phyloP scores from a whole-genome alignment of 2,113 vertebrate genomes.

The Semicossyphus pulcher region DNA sequence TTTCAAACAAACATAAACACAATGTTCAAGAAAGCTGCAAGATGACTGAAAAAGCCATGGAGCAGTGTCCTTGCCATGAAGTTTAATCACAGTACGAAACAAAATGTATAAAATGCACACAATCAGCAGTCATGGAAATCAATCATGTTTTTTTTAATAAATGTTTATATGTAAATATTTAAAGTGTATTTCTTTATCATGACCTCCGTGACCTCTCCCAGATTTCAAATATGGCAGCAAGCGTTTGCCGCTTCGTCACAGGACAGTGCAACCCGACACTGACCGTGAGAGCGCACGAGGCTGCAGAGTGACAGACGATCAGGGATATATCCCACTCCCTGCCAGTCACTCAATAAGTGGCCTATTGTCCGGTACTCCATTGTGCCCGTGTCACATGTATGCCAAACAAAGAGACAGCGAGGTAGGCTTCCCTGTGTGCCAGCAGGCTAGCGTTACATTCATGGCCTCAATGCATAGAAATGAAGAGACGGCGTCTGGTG shows the following conservation, averaged over 20 bases:
- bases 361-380: constrained; percentile 70
- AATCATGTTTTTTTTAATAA: too few species aligned
- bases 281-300: constrained; percentile 57
- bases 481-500: constrained; percentile 31
- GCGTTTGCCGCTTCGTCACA: constrained; percentile 36
- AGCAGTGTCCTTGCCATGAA: neutral
- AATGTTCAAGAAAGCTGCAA: constrained; percentile 8
- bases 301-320: constrained; percentile 68
- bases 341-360: constrained; percentile 77
- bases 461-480: constrained; percentile 62
- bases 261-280: constrained; percentile 67
- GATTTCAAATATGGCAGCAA: neutral
- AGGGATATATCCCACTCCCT: constrained; percentile 67
- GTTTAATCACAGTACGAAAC: neutral
- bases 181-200: neutral
- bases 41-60: neutral
- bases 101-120: neutral
- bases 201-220: constrained; percentile 51
- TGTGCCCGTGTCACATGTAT: constrained; percentile 74
- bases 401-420: constrained; percentile 67
- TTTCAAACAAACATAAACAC: constrained; percentile 39
- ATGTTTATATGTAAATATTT: too few species aligned
- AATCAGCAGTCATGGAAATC: too few species aligned
- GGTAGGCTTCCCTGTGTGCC: constrained; percentile 65
- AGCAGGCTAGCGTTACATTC: constrained; percentile 68